These are phyloP conservation scores for Muraenolepis orangiensis DNA, from an alignment of 2,797 vertebrate species.

Conservation along the genomic window DNA sequence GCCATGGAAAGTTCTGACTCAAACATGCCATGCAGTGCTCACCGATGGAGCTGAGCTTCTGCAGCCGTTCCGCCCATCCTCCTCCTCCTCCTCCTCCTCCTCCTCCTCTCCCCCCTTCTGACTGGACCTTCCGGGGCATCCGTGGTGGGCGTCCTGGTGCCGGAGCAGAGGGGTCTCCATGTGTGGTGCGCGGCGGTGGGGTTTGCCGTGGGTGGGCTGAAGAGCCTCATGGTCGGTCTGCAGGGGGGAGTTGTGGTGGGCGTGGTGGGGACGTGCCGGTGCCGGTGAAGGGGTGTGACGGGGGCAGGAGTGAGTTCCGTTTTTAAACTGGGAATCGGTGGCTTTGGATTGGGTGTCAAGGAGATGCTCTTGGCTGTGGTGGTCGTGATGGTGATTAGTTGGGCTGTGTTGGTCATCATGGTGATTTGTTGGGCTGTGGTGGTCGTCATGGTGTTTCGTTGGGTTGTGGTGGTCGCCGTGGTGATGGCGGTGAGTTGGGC, in stretches of 20 bases:
- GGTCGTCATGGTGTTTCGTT: constrained; percentile 14
- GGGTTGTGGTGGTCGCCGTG: constrained; percentile 10
- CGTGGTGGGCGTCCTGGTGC: constrained; percentile 20
- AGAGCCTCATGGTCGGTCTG: constrained; percentile 4
- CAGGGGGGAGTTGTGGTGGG: background rate
- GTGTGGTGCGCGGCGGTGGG: background rate
- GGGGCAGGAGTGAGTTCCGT: constrained; percentile 1
- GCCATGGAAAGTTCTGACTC: constrained; percentile 10
- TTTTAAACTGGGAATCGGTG: constrained; percentile 9
- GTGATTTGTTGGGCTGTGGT: constrained; percentile 10
- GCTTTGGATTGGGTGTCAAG: constrained; percentile 20
- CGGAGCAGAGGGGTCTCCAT: background rate
- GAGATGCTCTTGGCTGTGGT: constrained; percentile 5
- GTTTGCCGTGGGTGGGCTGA: constrained; percentile 7
- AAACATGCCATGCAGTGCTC: constrained; percentile 49
- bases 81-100: constrained; percentile 62
- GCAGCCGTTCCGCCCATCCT: constrained; percentile 51
- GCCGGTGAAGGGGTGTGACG: too few relatives aligned
- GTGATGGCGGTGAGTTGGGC: background rate
- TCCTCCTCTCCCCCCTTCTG: constrained; percentile 58
- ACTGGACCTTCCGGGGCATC: constrained; percentile 29
- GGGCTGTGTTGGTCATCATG: constrained; percentile 12
- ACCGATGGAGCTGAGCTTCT: constrained; percentile 28
- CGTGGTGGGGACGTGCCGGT: constrained; percentile 15
- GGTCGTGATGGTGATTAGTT: constrained; percentile 16